Conservation (phyloP, 2,888 invertebrate species). For the Magallana nippona region DNA sequence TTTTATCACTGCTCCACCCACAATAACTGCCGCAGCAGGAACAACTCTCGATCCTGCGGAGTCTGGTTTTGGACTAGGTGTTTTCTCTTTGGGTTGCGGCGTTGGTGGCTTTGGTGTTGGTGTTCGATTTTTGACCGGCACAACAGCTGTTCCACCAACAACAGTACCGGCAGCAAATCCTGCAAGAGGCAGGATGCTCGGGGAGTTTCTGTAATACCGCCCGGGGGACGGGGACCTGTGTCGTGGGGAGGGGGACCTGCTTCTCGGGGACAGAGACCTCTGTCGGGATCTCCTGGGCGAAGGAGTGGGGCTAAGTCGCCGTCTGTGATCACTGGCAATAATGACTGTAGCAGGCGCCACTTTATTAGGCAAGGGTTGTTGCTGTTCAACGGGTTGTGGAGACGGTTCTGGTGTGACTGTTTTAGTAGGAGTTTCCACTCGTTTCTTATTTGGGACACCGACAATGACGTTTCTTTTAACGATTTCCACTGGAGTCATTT, state of each 20-base stretch:
- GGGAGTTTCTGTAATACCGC: neutral
- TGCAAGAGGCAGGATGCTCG: constrained; percentile 7
- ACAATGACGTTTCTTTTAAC: neutral
- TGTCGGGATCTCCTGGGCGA: neutral
- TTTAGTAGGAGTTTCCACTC: neutral
- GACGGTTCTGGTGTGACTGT: neutral
- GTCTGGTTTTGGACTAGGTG: constrained; percentile 20
- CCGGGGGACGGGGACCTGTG: neutral
- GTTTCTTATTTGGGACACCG: neutral
- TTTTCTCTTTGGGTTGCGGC: neutral
- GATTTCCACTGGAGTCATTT: constrained; percentile 25
- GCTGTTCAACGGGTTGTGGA: neutral
- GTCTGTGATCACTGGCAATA: neutral
- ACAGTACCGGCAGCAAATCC: neutral
- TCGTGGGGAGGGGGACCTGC: neutral
- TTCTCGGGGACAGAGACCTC: neutral
- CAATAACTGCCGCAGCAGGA: neutral
- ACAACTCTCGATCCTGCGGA: neutral
- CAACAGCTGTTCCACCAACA: constrained; percentile 23
- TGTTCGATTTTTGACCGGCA: neutral
- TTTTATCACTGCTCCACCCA: neutral
- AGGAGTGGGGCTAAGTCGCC: neutral
- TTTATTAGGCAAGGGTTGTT: neutral
- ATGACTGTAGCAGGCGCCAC: constrained; percentile 30
- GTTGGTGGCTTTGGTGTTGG: neutral